Evolutionary conservation across 2,888 invertebrate species (phyloP).

Genomic region (Slavum lentiscoides): DNA sequence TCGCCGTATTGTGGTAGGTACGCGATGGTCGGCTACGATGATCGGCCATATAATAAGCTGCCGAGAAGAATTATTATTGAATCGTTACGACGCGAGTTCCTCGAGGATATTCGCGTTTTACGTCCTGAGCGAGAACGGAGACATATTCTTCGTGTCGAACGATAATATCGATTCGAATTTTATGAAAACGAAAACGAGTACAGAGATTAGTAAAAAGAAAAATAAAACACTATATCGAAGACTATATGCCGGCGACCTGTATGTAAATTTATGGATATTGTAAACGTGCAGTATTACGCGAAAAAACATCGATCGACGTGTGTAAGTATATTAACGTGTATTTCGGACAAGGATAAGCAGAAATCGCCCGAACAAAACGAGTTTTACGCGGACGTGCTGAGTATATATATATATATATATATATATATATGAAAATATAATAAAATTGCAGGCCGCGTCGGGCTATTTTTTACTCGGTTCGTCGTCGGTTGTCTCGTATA

Average conservation of each 20-base stretch:
- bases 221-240: not conserved
- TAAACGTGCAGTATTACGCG: not conserved
- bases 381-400: not conserved
- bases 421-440: not conserved
- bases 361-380: not conserved
- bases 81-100: too few species aligned
- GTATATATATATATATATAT: too few species aligned
- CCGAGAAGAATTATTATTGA: too few species aligned
- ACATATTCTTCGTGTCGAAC: too few species aligned
- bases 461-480: too few species aligned
- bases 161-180: not conserved
- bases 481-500: too few species aligned
- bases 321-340: not conserved
- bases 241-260: conserved; percentile 11
- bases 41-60: too few species aligned
- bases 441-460: too few species aligned
- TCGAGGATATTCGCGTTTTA: too few species aligned
- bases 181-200: not conserved
- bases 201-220: not conserved
- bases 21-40: too few species aligned
- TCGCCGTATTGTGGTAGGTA: too few species aligned
- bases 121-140: too few species aligned
- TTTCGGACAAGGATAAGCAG: conserved; percentile 41
- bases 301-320: not conserved
- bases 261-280: conserved; percentile 24